Evolutionary conservation across 2,113 vertebrate species (phyloP).

Genomic region (Dipodomys merriami): DNA sequence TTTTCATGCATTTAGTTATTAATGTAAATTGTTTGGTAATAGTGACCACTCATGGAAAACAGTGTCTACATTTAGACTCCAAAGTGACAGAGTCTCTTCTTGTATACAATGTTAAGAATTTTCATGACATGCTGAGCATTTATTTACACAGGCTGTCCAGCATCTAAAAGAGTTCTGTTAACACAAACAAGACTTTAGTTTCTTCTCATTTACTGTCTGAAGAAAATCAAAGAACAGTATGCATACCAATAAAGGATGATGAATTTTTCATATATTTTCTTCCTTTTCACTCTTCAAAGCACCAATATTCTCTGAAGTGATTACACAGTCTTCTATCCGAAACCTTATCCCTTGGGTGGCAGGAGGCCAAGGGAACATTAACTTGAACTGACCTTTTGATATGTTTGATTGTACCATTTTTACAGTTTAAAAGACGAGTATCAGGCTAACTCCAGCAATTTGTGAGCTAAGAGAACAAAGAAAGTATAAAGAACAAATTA

Average conservation of each 20-base stretch:
- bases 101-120: constrained; percentile 64
- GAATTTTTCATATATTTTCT: constrained; percentile 74
- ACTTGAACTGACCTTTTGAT: constrained; percentile 69
- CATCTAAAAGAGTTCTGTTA: constrained; percentile 74
- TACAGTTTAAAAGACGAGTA: background rate
- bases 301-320: constrained; percentile 66
- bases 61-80: constrained; percentile 68
- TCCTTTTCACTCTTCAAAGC: constrained; percentile 46
- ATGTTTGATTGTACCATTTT: constrained; percentile 54
- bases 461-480: constrained; percentile 19
- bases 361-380: constrained; percentile 47
- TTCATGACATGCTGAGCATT: constrained; percentile 75
- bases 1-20: constrained; percentile 65
- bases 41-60: constrained; percentile 70
- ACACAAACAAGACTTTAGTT: constrained; percentile 74
- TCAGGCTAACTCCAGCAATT: constrained; percentile 25
- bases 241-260: constrained; percentile 72
- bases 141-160: constrained; percentile 76
- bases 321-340: constrained; percentile 24
- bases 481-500: constrained; percentile 47
- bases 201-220: constrained; percentile 78
- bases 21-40: constrained; percentile 78
- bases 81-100: constrained; percentile 57
- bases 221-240: constrained; percentile 68
- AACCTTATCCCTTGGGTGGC: constrained; percentile 42